Conservation (phyloP, 2,888 invertebrate species). For the Orchesella flavescens region DNA sequence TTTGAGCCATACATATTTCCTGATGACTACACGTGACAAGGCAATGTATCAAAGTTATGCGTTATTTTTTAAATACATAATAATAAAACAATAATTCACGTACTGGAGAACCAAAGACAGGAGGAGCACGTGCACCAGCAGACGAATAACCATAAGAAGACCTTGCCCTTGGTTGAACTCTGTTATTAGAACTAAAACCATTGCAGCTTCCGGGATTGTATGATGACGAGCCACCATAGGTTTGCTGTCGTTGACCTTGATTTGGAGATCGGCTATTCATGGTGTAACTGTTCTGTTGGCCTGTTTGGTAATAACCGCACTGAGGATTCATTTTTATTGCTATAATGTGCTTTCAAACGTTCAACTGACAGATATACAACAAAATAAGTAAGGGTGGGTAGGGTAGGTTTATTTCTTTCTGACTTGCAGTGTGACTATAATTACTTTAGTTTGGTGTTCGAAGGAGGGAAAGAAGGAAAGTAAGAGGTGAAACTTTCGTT, state of each 20-base stretch:
- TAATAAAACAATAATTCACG: too few species aligned
- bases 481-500: too few species aligned
- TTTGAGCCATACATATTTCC: neutral
- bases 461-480: neutral
- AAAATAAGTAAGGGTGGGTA: too few species aligned
- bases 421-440: too few species aligned
- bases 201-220: neutral
- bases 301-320: constrained; percentile 37
- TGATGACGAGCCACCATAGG: neutral
- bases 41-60: neutral
- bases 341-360: neutral
- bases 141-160: constrained; percentile 24
- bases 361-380: neutral
- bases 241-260: neutral
- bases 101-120: constrained; percentile 14
- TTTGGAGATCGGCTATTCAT: neutral
- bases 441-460: neutral
- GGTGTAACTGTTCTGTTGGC: neutral
- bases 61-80: too few species aligned
- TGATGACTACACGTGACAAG: neutral
- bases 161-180: neutral
- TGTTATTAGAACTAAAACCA: neutral
- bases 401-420: too few species aligned
- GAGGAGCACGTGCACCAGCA: constrained; percentile 4
- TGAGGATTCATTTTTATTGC: constrained; percentile 36